These are phyloP conservation scores for Pantherophis alleghaniensis DNA, from an alignment of 2,797 vertebrate species.

Conservation along the genomic window DNA sequence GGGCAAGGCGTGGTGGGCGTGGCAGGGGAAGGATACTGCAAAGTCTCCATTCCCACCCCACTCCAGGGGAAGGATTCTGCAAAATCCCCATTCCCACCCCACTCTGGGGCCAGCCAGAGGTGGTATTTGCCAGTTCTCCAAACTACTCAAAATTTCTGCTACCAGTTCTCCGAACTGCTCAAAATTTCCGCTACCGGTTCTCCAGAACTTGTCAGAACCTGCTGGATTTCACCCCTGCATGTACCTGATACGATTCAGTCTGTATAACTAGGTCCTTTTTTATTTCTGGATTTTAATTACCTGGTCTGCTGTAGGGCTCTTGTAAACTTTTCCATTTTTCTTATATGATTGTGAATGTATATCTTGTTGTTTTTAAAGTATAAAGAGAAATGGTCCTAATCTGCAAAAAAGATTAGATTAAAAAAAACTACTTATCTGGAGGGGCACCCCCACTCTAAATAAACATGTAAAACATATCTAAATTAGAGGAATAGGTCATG, in stretches of 20 bases:
- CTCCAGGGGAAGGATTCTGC: too few relatives aligned
- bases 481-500: neutral
- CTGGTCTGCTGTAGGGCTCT: neutral
- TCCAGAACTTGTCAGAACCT: too few relatives aligned
- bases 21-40: too few relatives aligned
- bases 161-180: too few relatives aligned
- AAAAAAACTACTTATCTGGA: neutral
- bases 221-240: too few relatives aligned
- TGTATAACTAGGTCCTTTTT: neutral
- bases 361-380: neutral
- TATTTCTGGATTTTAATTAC: neutral
- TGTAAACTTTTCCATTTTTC: neutral
- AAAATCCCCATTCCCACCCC: too few relatives aligned
- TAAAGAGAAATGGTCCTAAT: neutral
- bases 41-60: too few relatives aligned
- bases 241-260: neutral
- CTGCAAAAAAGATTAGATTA: neutral
- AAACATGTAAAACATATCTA: neutral
- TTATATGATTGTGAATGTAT: neutral
- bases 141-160: too few relatives aligned
- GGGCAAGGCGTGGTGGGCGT: too few relatives aligned
- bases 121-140: too few relatives aligned
- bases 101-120: too few relatives aligned
- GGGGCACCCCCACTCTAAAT: neutral
- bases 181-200: too few relatives aligned